Base-by-base conservation (phyloP, 2,888 invertebrate species). In the Hypsopygia costalis region DNA sequence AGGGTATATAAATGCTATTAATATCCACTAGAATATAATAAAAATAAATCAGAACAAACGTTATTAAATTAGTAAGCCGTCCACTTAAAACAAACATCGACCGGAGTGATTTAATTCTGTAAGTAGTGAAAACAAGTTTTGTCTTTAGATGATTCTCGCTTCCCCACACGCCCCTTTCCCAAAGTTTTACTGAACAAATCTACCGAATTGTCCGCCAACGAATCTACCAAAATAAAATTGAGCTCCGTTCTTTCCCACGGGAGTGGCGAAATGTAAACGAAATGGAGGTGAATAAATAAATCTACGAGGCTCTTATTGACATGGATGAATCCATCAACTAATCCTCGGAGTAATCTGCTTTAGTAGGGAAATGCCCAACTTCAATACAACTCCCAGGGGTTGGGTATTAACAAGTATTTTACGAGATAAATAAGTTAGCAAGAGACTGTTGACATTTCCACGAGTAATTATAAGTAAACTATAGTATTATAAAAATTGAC, bases 361-460 rank as follows among this genome's bases (percentile, higher is more conserved):
- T 49, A 42, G 52, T 52, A 56, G 64, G 66, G 65, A 57, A 73
- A 75, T 75, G 69, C 62, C 71, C 64, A 70, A 75, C 75, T 70
- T 69, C 51, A 59, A 58, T 66, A 62, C 58, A 58, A 67, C 68
- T 73, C 72, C 69, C 69, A 42, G 64, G 70, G 75, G 70, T 72
- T 69, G 73, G 69, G 78, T 73, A 83, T 85, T 83, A 82, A 80
- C 81, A 82, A 85, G 83, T 85, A 83, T 83, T 85, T 81, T 71
- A 73, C 62, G 79, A 81, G 80, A 83, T 83, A 83, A 82, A 85
- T 81, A 83, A 85, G 73, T 85, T 82, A 76, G 69, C 70, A 69
- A 73, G 72, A 80, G 71, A 68, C 71, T 74, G 69, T 72, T 74
- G 69, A 78, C 32, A 28, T 39, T 36, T 38, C 31, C 32, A 38